These are phyloP conservation scores for Pentalonia nigronervosa DNA, from an alignment of 1,140 invertebrate species.

Conservation along the genomic window DNA sequence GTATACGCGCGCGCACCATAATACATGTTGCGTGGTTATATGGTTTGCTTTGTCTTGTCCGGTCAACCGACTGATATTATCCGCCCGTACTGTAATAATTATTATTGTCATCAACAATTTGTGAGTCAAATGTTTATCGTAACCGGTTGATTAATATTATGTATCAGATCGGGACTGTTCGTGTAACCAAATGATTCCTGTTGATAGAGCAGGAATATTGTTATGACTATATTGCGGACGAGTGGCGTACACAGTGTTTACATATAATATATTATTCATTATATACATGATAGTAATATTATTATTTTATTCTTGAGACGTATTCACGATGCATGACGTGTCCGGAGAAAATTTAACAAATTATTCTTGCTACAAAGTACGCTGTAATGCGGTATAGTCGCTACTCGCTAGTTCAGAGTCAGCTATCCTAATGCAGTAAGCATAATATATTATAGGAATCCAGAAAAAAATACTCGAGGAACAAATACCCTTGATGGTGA, in stretches of 20 bases:
- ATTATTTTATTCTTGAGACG: too few relatives aligned
- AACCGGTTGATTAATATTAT: constrained; percentile 21
- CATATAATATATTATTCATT: not conserved
- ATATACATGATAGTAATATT: not conserved
- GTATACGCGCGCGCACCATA: not conserved
- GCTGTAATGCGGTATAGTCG: too few relatives aligned
- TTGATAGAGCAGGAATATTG: not conserved
- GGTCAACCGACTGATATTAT: not conserved
- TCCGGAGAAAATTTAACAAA: too few relatives aligned
- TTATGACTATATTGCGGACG: not conserved
- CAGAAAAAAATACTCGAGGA: too few relatives aligned
- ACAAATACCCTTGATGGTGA: too few relatives aligned
- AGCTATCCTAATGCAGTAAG: too few relatives aligned
- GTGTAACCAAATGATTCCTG: not conserved
- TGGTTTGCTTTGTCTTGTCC: constrained; percentile 49
- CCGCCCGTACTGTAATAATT: constrained; percentile 1
- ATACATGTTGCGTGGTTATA: not conserved
- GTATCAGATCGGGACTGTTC: not conserved
- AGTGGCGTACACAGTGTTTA: not conserved
- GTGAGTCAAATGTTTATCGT: constrained; percentile 27
- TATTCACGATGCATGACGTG: too few relatives aligned
- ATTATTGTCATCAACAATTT: constrained; percentile 2
- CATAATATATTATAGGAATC: too few relatives aligned
- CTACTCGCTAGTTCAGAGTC: too few relatives aligned
- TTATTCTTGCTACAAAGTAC: too few relatives aligned